Evolutionary conservation across 2,113 vertebrate genomes (phyloP), one percentile per base, ranked within the genome.

Genomic region (Geococcyx californianus): DNA sequence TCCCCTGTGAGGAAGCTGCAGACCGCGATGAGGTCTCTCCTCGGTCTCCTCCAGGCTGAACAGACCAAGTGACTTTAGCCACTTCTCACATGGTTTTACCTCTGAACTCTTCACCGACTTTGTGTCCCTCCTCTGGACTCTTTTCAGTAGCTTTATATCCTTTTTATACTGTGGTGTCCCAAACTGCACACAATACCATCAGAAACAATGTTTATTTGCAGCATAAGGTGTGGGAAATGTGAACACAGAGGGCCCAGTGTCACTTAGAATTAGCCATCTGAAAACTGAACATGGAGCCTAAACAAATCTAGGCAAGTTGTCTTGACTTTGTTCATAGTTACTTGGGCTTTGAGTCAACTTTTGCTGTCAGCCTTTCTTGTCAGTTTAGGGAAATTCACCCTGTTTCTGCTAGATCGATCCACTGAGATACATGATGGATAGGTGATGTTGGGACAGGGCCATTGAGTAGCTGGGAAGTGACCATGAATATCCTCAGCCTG

Each of bases 401-500:
- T 54, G 3, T 62, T 89, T 72, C 64, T 86, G 25, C 28, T 70
- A 73, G 7, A n/a, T 7, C 17, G 62, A 58, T 14, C 25, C 67
- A 56, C 13, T 1, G 0, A 42, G 2, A 18, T 5, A 44, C 10
- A 1, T 2, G 11, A 88, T 29, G 6, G 13, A 2, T 25, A 54
- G 40, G 3, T 81, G 38, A 55, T 40, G 28, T 7, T 5, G 2
- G 17, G 36, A 69, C 19, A 54, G 15, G 33, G 13, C 70, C 38
- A 12, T 29, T 28, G 72, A 36, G 17, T 28, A 54, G 18, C 15
- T 84, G 44, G 24, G 25, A 82, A 64, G 9, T 23, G 13, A 75
- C 38, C 13, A 33, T 14, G 13, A 51, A 14, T 16, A 26, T 38
- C 7, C 13, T 3, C 23, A 72, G 8, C 4, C 13, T 68, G 34